A percentile compares a stretch with the other conserved stretches of the same genome.
These are phyloP conservation scores for Ernsta delagoae DNA, from an alignment of 2,888 invertebrate species.

Conservation along the genomic window DNA sequence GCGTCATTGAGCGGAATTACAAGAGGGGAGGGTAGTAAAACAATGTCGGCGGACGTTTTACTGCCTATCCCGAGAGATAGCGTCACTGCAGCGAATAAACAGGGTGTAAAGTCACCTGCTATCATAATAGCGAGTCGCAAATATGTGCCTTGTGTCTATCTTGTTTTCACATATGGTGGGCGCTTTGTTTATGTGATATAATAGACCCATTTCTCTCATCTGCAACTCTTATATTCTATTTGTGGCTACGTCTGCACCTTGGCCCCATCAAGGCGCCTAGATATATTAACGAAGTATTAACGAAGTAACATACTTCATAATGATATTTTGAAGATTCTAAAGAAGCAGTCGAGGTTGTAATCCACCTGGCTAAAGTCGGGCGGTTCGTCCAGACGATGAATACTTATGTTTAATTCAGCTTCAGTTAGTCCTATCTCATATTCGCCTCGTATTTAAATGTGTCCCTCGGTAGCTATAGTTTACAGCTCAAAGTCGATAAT, in stretches of 20 bases:
- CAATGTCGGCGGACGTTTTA: constrained; percentile 66
- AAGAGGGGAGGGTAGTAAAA: constrained; percentile 66
- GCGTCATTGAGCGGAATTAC: constrained; percentile 62
- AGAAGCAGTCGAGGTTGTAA: too few relatives aligned
- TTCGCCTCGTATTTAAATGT: too few relatives aligned
- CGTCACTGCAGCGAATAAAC: constrained; percentile 63
- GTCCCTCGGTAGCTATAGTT: too few relatives aligned
- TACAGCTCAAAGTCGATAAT: too few relatives aligned
- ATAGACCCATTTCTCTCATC: not conserved
- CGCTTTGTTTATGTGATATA: not conserved
- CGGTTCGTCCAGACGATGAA: too few relatives aligned
- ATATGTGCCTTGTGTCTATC: constrained; percentile 39
- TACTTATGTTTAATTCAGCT: too few relatives aligned
- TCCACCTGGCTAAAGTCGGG: too few relatives aligned
- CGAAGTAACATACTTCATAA: too few relatives aligned
- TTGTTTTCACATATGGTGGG: not conserved
- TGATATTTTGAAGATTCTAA: too few relatives aligned
- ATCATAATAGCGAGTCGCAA: constrained; percentile 46
- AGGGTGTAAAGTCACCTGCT: constrained; percentile 62
- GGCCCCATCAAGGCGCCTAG: too few relatives aligned
- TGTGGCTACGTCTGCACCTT: not conserved
- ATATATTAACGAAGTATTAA: too few relatives aligned
- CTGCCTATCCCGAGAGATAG: constrained; percentile 66
- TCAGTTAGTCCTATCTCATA: too few relatives aligned
- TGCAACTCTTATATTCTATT: not conserved